Percentiles rank a stretch among this genome's conserved stretches.
phyloP scores from a whole-genome alignment of 2,797 vertebrate species.

The Phyllotis vaccarum region DNA sequence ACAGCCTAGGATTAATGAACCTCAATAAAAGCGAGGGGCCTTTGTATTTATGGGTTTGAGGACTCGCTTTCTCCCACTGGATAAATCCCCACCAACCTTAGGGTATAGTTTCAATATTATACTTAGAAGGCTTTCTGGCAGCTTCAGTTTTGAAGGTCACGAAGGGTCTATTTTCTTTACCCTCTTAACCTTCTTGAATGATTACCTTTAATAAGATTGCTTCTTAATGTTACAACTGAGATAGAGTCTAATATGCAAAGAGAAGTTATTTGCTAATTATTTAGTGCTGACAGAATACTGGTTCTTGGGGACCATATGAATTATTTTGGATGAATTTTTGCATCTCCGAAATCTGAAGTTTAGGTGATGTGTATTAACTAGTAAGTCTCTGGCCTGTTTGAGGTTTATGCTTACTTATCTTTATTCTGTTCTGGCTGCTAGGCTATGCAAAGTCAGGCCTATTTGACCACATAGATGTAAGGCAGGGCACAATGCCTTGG shows the following conservation, averaged over 20 bases:
- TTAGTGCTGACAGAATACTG: background rate
- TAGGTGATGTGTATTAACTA: background rate
- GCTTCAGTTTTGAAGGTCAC: background rate
- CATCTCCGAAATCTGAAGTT: background rate
- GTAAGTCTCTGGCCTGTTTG: background rate
- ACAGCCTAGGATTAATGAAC: background rate
- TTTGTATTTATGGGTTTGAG: background rate
- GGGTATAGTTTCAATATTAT: background rate
- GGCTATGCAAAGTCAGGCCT: background rate
- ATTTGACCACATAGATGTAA: background rate
- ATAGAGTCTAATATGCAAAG: background rate
- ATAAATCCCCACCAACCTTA: background rate
- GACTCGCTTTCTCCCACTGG: background rate
- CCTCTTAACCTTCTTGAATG: background rate
- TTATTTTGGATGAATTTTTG: background rate
- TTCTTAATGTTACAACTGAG: slow-evolving; percentile 32
- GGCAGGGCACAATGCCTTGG: background rate
- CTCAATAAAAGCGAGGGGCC: background rate
- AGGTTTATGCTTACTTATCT: background rate
- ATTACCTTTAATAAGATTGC: slow-evolving; percentile 11
- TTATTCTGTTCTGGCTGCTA: background rate
- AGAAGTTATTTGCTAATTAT: slow-evolving; percentile 33
- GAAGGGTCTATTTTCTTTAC: background rate
- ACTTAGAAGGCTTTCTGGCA: background rate
- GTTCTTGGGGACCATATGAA: background rate